Percentiles rank a stretch among this genome's conserved stretches.
Evolutionary conservation across 2,797 vertebrate genomes (phyloP).

Genomic region (Sebastes flavidus): DNA sequence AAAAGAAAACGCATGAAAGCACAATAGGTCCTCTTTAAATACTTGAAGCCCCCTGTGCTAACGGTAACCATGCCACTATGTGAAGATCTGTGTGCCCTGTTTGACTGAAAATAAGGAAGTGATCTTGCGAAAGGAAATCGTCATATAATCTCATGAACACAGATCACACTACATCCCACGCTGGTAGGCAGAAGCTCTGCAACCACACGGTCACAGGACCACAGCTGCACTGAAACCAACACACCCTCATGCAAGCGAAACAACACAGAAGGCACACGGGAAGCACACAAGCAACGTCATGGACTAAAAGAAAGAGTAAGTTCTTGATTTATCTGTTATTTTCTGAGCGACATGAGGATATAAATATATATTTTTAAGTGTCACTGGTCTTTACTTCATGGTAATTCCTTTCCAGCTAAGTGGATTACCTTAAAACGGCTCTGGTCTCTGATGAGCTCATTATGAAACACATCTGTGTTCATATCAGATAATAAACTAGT

Average conservation of each 20-base stretch:
- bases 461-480: background rate
- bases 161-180: background rate
- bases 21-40: background rate
- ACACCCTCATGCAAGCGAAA: slow-evolving; percentile 1
- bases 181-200: slow-evolving; percentile 16
- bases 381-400: background rate
- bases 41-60: background rate
- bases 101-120: slow-evolving; percentile 39
- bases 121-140: slow-evolving; percentile 16
- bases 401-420: background rate
- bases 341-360: background rate
- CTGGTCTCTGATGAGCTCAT: background rate
- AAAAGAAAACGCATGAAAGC: background rate
- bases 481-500: no score
- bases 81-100: no score
- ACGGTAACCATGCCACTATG: background rate
- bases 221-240: background rate
- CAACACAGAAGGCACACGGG: slow-evolving; percentile 11
- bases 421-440: background rate
- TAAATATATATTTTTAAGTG: background rate
- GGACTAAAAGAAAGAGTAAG: slow-evolving; percentile 25
- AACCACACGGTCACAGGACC: slow-evolving; percentile 63
- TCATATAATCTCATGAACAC: background rate
- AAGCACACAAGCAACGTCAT: slow-evolving; percentile 3
- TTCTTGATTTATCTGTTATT: background rate